These are phyloP conservation scores for Spinibarbus caldwelli DNA, from an alignment of 2,797 vertebrate genomes.

Conservation along the genomic window DNA sequence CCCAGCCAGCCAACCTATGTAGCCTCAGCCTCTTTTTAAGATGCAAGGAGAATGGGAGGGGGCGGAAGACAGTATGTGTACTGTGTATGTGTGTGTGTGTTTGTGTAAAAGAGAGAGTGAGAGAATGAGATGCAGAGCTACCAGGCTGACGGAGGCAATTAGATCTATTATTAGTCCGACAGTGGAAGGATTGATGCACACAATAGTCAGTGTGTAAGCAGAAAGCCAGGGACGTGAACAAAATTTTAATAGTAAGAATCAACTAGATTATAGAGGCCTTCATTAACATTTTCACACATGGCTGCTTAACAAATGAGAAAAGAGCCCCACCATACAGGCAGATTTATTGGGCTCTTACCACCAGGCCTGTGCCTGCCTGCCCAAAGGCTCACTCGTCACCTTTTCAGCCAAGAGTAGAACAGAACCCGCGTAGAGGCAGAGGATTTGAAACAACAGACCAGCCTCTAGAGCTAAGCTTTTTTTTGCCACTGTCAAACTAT, in stretches of 20 bases:
- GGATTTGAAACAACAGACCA: neutral
- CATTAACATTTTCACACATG: slow-evolving; percentile 99
- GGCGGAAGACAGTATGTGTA: slow-evolving; percentile 68
- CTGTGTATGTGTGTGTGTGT: slow-evolving; percentile 67
- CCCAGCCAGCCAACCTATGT: slow-evolving; percentile 33
- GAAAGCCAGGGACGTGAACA: slow-evolving; percentile 85
- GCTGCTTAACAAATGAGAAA: slow-evolving; percentile 95
- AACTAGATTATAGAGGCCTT: slow-evolving; percentile 91
- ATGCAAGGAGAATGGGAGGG: slow-evolving; percentile 53
- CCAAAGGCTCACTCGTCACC: slow-evolving; percentile 66
- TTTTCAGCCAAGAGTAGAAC: slow-evolving; percentile 44
- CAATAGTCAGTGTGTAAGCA: slow-evolving; percentile 84
- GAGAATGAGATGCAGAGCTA: slow-evolving; percentile 64
- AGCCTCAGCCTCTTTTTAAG: slow-evolving; percentile 25
- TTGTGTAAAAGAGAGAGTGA: slow-evolving; percentile 64
- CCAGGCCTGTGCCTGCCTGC: slow-evolving; percentile 39
- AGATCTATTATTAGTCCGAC: slow-evolving; percentile 86
- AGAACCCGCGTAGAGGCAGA: neutral
- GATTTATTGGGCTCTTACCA: slow-evolving; percentile 79
- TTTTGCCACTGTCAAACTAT: neutral
- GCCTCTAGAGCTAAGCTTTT: slow-evolving; percentile 5
- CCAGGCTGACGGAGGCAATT: slow-evolving; percentile 85
- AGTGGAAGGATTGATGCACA: slow-evolving; percentile 86
- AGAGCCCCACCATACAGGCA: slow-evolving; percentile 83
- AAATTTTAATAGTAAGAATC: slow-evolving; percentile 91